Percentiles rank a stretch among this genome's conserved stretches.
Conservation (phyloP, 2,888 invertebrate genomes). For the Apocheima hispidaria region DNA sequence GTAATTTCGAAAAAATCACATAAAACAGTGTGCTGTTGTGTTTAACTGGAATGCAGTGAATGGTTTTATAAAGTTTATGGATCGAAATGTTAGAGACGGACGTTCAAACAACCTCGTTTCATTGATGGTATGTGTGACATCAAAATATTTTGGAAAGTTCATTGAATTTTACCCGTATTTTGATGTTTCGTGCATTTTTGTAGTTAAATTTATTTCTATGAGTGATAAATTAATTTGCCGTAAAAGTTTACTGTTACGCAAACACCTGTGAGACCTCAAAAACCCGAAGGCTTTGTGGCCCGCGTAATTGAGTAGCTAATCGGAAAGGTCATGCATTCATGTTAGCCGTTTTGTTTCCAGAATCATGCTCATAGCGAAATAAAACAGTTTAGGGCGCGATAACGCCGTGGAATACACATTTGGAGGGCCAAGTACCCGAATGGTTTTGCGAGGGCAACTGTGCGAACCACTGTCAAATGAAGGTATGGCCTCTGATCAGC, state of each 20-base stretch:
- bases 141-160: slow-evolving; percentile 87
- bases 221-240: slow-evolving; percentile 37
- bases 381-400: slow-evolving; percentile 46
- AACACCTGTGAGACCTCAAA: slow-evolving; percentile 45
- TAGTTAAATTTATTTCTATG: slow-evolving; percentile 41
- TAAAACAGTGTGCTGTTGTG: slow-evolving; percentile 66
- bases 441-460: slow-evolving; percentile 88
- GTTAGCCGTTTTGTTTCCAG: slow-evolving; percentile 77
- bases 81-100: slow-evolving; percentile 61
- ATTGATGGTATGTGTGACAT: slow-evolving; percentile 85
- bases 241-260: slow-evolving; percentile 27
- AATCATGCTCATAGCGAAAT: slow-evolving; percentile 57
- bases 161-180: slow-evolving; percentile 59
- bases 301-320: slow-evolving; percentile 85
- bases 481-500: slow-evolving; percentile 92
- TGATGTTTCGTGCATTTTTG: slow-evolving; percentile 43
- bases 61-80: slow-evolving; percentile 68
- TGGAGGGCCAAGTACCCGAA: slow-evolving; percentile 56
- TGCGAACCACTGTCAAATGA: slow-evolving; percentile 83
- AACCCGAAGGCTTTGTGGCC: slow-evolving; percentile 77
- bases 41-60: slow-evolving; percentile 72
- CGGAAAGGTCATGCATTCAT: slow-evolving; percentile 84
- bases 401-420: slow-evolving; percentile 38
- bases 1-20: slow-evolving; percentile 66
- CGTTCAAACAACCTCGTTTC: slow-evolving; percentile 75